Percentiles rank a stretch among this genome's conserved stretches.
These are phyloP conservation scores for Amphipyra berbera DNA, from an alignment of 2,888 invertebrate species.

Conservation along the genomic window DNA sequence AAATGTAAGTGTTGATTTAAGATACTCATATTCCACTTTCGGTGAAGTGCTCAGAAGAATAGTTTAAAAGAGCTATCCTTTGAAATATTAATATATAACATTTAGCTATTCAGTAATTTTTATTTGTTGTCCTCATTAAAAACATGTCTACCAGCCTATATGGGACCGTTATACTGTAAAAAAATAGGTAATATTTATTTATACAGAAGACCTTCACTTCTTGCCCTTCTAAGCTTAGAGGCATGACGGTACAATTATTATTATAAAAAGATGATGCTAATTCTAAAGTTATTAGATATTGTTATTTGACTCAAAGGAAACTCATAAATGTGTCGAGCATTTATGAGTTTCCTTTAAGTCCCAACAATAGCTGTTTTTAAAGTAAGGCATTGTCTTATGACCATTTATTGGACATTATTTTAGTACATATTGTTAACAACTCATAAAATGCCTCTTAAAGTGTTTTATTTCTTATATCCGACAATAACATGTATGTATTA, in stretches of 20 bases:
- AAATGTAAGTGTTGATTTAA: no score
- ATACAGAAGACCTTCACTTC: background rate
- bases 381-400: slow-evolving; percentile 38
- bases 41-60: no score
- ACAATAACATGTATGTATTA: slow-evolving; percentile 1
- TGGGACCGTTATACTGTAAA: no score
- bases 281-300: slow-evolving; percentile 36
- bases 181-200: no score
- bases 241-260: slow-evolving; percentile 19
- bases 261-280: slow-evolving; percentile 24
- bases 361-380: slow-evolving; percentile 47
- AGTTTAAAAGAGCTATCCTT: no score
- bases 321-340: slow-evolving; percentile 5
- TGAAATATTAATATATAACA: no score
- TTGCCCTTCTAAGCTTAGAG: background rate
- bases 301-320: background rate
- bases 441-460: slow-evolving; percentile 28
- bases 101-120: no score
- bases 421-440: slow-evolving; percentile 27
- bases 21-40: no score
- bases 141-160: no score
- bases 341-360: slow-evolving; percentile 43
- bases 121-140: no score
- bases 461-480: slow-evolving; percentile 29
- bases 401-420: slow-evolving; percentile 42